phyloP scores from a whole-genome alignment of 1,140 invertebrate genomes.

The Hyphantria cunea region DNA sequence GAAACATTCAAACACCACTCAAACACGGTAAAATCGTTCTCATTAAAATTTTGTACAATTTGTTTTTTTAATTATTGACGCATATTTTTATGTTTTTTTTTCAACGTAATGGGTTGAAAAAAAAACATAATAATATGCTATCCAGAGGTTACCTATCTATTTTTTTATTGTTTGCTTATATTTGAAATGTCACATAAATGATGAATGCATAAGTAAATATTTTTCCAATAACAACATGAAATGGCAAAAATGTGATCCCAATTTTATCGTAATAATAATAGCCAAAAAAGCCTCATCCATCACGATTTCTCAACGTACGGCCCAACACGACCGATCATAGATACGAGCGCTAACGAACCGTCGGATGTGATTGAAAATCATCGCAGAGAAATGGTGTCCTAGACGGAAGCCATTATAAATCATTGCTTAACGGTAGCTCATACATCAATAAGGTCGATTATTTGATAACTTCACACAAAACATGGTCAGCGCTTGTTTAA shows the following conservation, averaged over 20 bases:
- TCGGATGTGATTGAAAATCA: slow-evolving; percentile 80
- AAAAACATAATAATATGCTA: too few relatives aligned
- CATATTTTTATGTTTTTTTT: too few relatives aligned
- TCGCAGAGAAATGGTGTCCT: slow-evolving; percentile 74
- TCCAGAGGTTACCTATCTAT: too few relatives aligned
- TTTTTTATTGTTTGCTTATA: neutral
- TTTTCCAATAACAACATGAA: neutral
- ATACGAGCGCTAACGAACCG: slow-evolving; percentile 74
- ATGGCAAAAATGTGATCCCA: neutral
- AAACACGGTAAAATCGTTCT: too few relatives aligned
- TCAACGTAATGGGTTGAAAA: too few relatives aligned
- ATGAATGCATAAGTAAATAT: neutral
- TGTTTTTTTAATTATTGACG: too few relatives aligned
- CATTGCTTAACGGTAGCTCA: slow-evolving; percentile 70
- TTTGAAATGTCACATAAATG: neutral
- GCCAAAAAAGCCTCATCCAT: slow-evolving; percentile 44
- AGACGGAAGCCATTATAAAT: slow-evolving; percentile 79
- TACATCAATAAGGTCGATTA: slow-evolving; percentile 78
- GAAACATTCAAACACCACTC: too few relatives aligned
- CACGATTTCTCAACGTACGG: slow-evolving; percentile 13
- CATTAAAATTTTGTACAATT: too few relatives aligned
- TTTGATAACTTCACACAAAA: slow-evolving; percentile 68
- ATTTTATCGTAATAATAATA: slow-evolving; percentile 8
- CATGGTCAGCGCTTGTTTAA: slow-evolving; percentile 48
- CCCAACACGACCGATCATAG: slow-evolving; percentile 51